A percentile compares a stretch with the other conserved stretches of the same genome.
These are phyloP conservation scores for Melospiza georgiana DNA, from an alignment of 2,113 vertebrate species.

Conservation along the genomic window DNA sequence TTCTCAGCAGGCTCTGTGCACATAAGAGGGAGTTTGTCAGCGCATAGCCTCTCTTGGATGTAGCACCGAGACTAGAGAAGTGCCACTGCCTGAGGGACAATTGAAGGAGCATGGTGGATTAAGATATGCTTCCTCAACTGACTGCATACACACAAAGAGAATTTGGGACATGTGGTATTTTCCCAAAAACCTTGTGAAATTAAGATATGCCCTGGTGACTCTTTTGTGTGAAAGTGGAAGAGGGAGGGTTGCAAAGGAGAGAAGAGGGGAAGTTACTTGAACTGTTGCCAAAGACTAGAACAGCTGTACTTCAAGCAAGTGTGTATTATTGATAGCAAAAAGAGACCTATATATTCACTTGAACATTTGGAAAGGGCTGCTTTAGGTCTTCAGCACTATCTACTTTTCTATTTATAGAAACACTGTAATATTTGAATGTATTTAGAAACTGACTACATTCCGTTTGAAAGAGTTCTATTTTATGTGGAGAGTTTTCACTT, in stretches of 20 bases:
- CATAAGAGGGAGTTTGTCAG: conserved; percentile 24
- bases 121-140: not conserved
- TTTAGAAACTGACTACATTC: conserved; percentile 68
- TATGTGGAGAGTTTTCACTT: not conserved
- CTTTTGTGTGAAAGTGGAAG: conserved; percentile 46
- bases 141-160: not conserved
- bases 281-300: conserved; percentile 50
- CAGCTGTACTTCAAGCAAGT: conserved; percentile 41
- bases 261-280: conserved; percentile 45
- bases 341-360: conserved; percentile 18
- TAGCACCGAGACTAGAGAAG: not conserved
- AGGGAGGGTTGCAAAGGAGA: conserved; percentile 4
- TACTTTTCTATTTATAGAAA: conserved; percentile 15
- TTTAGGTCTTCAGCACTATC: conserved; percentile 7
- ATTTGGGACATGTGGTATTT: not conserved
- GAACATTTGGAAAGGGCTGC: conserved; percentile 7
- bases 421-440: conserved; percentile 18
- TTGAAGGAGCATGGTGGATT: not conserved
- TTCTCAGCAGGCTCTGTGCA: conserved; percentile 90
- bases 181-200: conserved; percentile 36
- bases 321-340: conserved; percentile 5
- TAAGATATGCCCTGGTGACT: conserved; percentile 13
- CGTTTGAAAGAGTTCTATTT: conserved; percentile 36
- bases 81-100: not conserved
- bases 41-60: conserved; percentile 4